Percentiles rank a stretch among this genome's conserved stretches.
phyloP scores from a whole-genome alignment of 2,888 invertebrate species.

The Scotopteryx bipunctaria region DNA sequence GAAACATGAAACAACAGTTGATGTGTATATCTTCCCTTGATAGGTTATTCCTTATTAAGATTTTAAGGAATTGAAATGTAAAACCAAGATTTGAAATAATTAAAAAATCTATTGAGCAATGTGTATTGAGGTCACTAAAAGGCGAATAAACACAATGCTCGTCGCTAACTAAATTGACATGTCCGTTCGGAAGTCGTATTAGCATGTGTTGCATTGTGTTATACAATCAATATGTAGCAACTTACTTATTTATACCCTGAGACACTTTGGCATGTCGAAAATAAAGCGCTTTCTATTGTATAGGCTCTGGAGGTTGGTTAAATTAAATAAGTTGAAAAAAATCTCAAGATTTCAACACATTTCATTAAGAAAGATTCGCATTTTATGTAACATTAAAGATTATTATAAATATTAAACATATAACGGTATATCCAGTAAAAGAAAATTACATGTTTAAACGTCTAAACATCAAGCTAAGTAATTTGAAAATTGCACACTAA shows the following conservation, averaged over 20 bases:
- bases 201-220: slow-evolving; percentile 67
- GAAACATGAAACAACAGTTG: not conserved
- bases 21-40: no score
- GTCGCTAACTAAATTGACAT: slow-evolving; percentile 56
- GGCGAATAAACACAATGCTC: slow-evolving; percentile 26
- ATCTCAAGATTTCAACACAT: no score
- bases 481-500: no score
- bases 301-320: slow-evolving; percentile 1
- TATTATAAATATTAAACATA: no score
- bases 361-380: no score
- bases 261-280: slow-evolving; percentile 67
- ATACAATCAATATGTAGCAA: slow-evolving; percentile 68
- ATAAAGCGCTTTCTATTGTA: slow-evolving; percentile 66
- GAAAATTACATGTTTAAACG: no score
- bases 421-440: no score
- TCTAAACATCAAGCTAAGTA: no score
- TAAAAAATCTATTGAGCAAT: not conserved
- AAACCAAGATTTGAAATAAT: no score
- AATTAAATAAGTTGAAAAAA: not conserved
- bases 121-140: slow-evolving; percentile 22
- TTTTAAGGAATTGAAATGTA: no score
- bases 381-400: no score
- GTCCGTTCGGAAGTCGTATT: slow-evolving; percentile 77
- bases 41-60: no score
- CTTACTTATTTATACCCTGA: slow-evolving; percentile 33